Conservation (phyloP, 2,888 invertebrate genomes). For the Iphiclides podalirius region DNA sequence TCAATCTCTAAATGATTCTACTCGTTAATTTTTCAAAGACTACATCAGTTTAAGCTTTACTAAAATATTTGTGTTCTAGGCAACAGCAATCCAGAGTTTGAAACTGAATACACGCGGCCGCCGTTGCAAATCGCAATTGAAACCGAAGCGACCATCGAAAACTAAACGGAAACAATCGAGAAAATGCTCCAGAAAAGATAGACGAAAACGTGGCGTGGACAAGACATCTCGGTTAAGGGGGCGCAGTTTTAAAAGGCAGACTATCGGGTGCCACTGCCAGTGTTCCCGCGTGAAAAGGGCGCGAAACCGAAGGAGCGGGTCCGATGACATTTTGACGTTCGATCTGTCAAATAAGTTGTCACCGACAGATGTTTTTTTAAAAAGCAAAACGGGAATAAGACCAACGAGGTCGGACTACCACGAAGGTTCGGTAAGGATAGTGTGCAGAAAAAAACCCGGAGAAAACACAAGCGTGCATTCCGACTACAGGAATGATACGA, state of each 20-base stretch:
- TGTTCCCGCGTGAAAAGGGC: constrained; percentile 5
- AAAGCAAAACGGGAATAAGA: background rate
- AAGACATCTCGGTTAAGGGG: no score
- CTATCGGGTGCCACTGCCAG: constrained; percentile 8
- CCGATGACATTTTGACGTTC: constrained; percentile 1
- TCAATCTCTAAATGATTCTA: no score
- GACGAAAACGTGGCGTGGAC: background rate
- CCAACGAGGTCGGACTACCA: background rate
- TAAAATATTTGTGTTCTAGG: no score
- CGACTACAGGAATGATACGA: background rate
- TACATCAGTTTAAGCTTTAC: no score
- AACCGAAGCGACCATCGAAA: no score
- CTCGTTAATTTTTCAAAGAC: no score
- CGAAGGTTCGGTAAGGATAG: background rate
- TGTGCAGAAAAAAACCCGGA: background rate
- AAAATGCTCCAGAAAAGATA: background rate
- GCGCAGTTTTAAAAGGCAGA: constrained; percentile 6
- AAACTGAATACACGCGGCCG: no score
- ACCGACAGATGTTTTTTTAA: background rate
- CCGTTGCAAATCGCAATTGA: no score
- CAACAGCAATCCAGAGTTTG: no score
- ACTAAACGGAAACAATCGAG: background rate
- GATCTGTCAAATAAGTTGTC: background rate
- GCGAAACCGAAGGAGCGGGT: constrained; percentile 11
- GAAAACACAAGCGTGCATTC: background rate